phyloP scores from a whole-genome alignment of 2,113 vertebrate genomes.

The Calonectris borealis region DNA sequence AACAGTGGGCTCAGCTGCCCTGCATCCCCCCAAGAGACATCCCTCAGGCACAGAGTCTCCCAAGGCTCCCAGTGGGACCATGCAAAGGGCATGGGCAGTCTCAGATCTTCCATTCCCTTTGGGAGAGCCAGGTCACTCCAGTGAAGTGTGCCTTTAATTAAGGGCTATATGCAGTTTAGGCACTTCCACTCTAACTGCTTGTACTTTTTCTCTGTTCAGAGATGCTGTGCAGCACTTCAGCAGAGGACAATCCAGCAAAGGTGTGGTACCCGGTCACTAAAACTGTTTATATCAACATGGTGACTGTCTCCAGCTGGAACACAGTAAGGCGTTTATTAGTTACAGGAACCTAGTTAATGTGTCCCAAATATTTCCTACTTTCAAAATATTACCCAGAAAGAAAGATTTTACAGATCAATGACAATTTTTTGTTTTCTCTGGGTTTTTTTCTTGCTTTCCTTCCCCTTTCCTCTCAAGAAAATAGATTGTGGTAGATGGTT shows the following conservation, averaged over 20 bases:
- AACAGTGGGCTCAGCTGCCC: not conserved
- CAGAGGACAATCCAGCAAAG: not conserved
- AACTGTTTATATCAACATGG: not conserved
- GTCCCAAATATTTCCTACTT: not conserved
- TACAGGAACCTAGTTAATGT: not conserved
- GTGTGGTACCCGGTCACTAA: not conserved
- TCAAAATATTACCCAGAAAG: not conserved
- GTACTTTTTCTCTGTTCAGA: not conserved
- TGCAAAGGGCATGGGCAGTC: not conserved
- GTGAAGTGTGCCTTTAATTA: not conserved
- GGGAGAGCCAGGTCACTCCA: not conserved
- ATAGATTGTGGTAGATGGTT: not conserved
- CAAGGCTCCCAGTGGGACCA: not conserved
- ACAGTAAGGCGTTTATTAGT: not conserved
- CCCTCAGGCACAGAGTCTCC: not conserved
- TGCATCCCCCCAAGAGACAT: not conserved
- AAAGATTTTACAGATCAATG: not conserved
- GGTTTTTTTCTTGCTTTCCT: not conserved
- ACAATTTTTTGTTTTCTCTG: not conserved
- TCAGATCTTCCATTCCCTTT: not conserved
- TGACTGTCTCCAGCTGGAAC: not conserved
- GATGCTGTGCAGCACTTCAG: not conserved
- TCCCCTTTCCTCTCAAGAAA: not conserved
- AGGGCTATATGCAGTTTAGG: not conserved
- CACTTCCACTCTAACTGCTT: not conserved